Base-by-base conservation (phyloP, 2,888 invertebrate species). In the Cheilosia vernalis region DNA sequence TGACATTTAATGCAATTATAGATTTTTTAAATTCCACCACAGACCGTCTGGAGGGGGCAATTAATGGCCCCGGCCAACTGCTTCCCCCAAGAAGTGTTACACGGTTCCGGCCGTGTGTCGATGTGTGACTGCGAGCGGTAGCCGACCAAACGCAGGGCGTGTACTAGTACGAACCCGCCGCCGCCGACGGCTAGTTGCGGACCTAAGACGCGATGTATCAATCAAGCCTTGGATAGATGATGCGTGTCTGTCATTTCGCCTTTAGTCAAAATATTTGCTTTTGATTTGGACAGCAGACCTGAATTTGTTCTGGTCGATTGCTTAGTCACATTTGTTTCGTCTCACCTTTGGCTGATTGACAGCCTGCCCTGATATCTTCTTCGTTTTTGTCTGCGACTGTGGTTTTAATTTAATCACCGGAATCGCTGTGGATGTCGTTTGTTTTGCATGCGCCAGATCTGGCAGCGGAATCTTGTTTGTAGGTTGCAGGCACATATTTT, bases 1-100 rank as follows among this genome's bases (percentile, higher is more conserved):
- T 85, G 85, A 85, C 85, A 76, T 85, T 81, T 81, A 72, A 76
- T 81, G 81, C 85, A 85, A 85, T 85, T 85, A 85, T 66, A 81
- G 76, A 81, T 61, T 84, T 85, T 37, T 85, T 81, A 70, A 85
- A 85, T 81, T 81, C 81, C 85, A 44, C 73, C 66, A 60, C 40
- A 30, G 61, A 44, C 27, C 56, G 64, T 47, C 47, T 77, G 78
- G 44, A 56, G 76, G 74, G 60, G 74, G 60, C 80, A 74, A 80
- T 72, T 73, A 72, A 73, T 53, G 44, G 17, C 60, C 58, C 53
- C 58, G 58, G 42, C 53, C 66, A 61, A 47, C 15, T 69, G 61
- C 30, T 51, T 9, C 58, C 61, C 51, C 61, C 70, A 30, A 33
- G 69, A 80, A 73, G 60, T 80, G 80, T 80, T 73, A 80, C 44